A percentile compares a stretch with the other conserved stretches of the same genome.
Conservation (phyloP, 1,140 invertebrate species). For the Plodia interpunctella region DNA sequence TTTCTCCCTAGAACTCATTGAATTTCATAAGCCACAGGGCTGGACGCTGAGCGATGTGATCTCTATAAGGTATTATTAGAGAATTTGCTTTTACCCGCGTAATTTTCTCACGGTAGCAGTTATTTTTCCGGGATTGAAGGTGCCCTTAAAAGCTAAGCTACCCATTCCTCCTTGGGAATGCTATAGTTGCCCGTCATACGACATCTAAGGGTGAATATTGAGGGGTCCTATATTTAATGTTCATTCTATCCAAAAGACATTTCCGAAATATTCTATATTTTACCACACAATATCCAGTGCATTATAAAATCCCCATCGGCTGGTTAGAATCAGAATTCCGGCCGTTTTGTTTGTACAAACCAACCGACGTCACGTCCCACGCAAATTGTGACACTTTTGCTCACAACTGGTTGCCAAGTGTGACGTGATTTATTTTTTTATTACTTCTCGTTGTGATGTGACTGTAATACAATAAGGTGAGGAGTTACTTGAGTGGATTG, state of each 20-base stretch:
- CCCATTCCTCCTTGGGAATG: no score
- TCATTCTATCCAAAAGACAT: no score
- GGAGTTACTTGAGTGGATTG: no score
- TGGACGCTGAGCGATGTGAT: not conserved
- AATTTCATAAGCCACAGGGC: constrained; percentile 7
- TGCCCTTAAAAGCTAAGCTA: no score
- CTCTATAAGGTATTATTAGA: not conserved
- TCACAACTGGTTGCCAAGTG: not conserved
- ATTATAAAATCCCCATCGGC: not conserved
- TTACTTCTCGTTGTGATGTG: not conserved
- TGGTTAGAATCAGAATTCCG: not conserved
- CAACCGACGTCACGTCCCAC: constrained; percentile 2
- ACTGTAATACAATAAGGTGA: no score
- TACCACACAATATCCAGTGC: not conserved
- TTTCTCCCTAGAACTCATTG: constrained; percentile 3
- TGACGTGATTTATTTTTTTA: constrained; percentile 12
- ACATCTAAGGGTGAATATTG: no score
- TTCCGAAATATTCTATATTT: no score
- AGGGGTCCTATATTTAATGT: no score
- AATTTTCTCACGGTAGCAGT: no score
- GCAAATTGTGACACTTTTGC: constrained; percentile 12
- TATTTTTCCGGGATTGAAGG: no score
- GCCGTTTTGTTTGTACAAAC: constrained; percentile 9
- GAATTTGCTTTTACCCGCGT: no score
- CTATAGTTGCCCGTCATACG: no score